A percentile compares a stretch with the other conserved stretches of the same genome.
Conservation (phyloP, 2,888 invertebrate genomes). For the Drosophila nr. perissopoda region DNA sequence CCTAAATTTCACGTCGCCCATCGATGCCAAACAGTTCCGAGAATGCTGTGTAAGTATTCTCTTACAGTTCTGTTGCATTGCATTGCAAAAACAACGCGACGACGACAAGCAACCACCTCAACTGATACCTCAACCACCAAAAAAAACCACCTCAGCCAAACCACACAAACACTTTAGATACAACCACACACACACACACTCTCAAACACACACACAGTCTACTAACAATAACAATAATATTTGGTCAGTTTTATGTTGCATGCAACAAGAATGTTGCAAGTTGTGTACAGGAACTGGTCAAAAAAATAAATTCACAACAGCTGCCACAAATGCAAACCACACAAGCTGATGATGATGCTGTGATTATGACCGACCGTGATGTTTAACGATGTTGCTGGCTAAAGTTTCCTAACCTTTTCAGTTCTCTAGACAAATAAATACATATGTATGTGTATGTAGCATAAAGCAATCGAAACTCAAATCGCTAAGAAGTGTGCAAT, state of each 20-base stretch:
- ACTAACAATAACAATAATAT: slow-evolving; percentile 28
- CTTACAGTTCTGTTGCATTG: slow-evolving; percentile 73
- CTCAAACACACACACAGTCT: slow-evolving; percentile 28
- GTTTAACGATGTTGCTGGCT: slow-evolving; percentile 37
- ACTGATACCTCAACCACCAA: slow-evolving; percentile 68
- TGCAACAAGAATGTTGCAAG: slow-evolving; percentile 15
- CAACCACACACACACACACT: slow-evolving; percentile 10
- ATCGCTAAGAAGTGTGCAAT: slow-evolving; percentile 23
- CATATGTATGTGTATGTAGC: slow-evolving; percentile 3
- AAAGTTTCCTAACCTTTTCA: slow-evolving; percentile 14
- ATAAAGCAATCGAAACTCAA: neutral
- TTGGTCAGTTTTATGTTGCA: slow-evolving; percentile 33
- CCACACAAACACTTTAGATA: slow-evolving; percentile 47
- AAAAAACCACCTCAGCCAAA: slow-evolving; percentile 66
- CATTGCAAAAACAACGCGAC: slow-evolving; percentile 47
- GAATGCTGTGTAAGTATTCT: slow-evolving; percentile 96
- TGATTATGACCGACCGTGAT: slow-evolving; percentile 57
- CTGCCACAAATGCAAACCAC: slow-evolving; percentile 34
- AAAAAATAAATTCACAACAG: slow-evolving; percentile 14
- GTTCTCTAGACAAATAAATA: slow-evolving; percentile 8
- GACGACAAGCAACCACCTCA: slow-evolving; percentile 65
- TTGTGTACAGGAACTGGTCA: slow-evolving; percentile 18
- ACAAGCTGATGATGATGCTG: slow-evolving; percentile 45
- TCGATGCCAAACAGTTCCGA: slow-evolving; percentile 98
- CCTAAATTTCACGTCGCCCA: slow-evolving; percentile 98